These are phyloP conservation scores for Calyptomena viridis DNA, from an alignment of 2,113 vertebrate genomes.

Conservation along the genomic window DNA sequence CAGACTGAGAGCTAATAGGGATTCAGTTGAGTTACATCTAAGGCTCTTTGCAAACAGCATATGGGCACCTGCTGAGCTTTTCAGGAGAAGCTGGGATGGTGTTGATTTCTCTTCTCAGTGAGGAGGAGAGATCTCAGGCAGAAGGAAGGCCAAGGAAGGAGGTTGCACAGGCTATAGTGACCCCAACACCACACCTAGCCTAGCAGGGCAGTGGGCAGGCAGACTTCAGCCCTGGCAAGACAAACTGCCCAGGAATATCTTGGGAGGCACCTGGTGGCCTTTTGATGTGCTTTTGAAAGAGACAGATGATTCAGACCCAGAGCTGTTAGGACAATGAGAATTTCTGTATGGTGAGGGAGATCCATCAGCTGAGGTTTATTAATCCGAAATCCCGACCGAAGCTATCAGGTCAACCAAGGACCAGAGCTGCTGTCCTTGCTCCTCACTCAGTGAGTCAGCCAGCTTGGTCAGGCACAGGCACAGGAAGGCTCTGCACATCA, in stretches of 20 bases:
- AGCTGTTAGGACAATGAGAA: not conserved
- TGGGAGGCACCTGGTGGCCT: not conserved
- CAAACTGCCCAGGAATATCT: not conserved
- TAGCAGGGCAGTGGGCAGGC: not conserved
- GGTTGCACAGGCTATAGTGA: accelerated
- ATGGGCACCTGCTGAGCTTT: not conserved
- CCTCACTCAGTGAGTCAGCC: accelerated
- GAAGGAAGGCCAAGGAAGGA: not conserved
- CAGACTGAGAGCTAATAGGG: not conserved
- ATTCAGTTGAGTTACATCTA: not conserved
- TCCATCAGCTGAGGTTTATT: not conserved
- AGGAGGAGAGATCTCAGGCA: not conserved
- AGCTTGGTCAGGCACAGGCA: accelerated
- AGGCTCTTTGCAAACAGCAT: not conserved
- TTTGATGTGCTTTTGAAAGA: not conserved
- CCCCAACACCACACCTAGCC: not conserved
- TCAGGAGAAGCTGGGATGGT: not conserved
- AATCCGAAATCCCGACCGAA: not conserved
- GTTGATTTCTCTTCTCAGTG: not conserved
- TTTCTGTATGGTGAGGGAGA: not conserved
- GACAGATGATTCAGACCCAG: not conserved
- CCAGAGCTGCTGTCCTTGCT: not conserved
- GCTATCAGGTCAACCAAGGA: not conserved
- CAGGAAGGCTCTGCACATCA: not conserved
- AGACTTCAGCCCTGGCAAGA: not conserved